Percentiles rank a stretch among this genome's conserved stretches.
phyloP scores from a whole-genome alignment of 2,888 invertebrate genomes.

The Cerceris rybyensis region DNA sequence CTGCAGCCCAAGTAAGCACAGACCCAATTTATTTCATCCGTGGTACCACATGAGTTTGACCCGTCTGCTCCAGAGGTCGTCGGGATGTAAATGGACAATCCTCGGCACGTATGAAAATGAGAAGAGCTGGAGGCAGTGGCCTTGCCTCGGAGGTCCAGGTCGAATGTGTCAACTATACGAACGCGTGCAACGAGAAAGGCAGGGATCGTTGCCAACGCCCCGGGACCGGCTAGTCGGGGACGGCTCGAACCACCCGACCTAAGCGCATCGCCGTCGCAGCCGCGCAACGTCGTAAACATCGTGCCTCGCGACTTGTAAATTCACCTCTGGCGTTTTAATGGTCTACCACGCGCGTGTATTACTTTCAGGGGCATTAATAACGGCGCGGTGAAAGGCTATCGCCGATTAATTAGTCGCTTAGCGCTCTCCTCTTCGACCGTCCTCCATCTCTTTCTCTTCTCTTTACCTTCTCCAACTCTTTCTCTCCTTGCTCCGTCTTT shows the following conservation, averaged over 20 bases:
- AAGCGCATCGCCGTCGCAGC: slow-evolving; percentile 64
- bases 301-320: slow-evolving; percentile 75
- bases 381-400: slow-evolving; percentile 76
- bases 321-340: slow-evolving; percentile 80
- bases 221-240: slow-evolving; percentile 29
- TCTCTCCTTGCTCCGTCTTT: slow-evolving; percentile 19
- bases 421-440: slow-evolving; percentile 30
- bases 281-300: slow-evolving; percentile 78
- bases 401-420: slow-evolving; percentile 78
- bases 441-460: neutral
- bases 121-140: slow-evolving; percentile 57
- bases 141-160: slow-evolving; percentile 65
- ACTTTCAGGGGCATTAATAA: slow-evolving; percentile 80
- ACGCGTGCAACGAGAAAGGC: slow-evolving; percentile 61
- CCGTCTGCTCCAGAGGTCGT: neutral
- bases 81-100: too few species aligned
- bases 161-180: slow-evolving; percentile 58
- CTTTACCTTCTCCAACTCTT: neutral
- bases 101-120: slow-evolving; percentile 7
- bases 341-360: slow-evolving; percentile 77
- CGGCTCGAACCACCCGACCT: slow-evolving; percentile 59
- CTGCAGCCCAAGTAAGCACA: too few species aligned
- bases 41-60: too few species aligned
- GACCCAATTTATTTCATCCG: too few species aligned
- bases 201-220: slow-evolving; percentile 68